These are phyloP conservation scores for Panopea generosa DNA, from an alignment of 2,888 invertebrate species.

Conservation along the genomic window DNA sequence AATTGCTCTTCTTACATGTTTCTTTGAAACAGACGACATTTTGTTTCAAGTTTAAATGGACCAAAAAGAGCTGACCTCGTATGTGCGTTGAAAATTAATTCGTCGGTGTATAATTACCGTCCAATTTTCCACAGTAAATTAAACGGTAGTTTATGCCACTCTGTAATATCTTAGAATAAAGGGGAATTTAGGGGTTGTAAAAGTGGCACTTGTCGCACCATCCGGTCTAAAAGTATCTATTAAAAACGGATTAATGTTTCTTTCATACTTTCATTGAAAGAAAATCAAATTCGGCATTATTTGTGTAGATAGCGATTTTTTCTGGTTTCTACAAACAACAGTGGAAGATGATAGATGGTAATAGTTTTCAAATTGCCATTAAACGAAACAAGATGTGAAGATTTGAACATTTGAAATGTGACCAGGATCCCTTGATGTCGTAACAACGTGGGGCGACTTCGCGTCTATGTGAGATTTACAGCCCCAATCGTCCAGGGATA, in stretches of 20 bases:
- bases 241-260: slow-evolving; percentile 33
- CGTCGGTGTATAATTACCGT: slow-evolving; percentile 29
- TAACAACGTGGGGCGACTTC: background rate
- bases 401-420: slow-evolving; percentile 7
- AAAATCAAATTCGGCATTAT: slow-evolving; percentile 26
- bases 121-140: slow-evolving; percentile 38
- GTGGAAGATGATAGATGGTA: slow-evolving; percentile 19
- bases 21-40: too few species aligned
- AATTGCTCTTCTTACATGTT: too few species aligned
- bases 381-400: slow-evolving; percentile 36
- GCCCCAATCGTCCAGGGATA: background rate
- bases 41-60: too few species aligned
- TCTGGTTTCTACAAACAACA: too few species aligned
- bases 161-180: background rate
- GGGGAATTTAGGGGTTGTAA: slow-evolving; percentile 18
- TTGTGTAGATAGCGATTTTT: slow-evolving; percentile 14
- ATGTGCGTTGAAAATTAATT: slow-evolving; percentile 40
- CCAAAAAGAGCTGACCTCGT: background rate
- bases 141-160: slow-evolving; percentile 14
- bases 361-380: slow-evolving; percentile 20
- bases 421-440: slow-evolving; percentile 3
- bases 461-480: slow-evolving; percentile 18
- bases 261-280: background rate
- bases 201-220: slow-evolving; percentile 28
- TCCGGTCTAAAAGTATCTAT: slow-evolving; percentile 32